A percentile compares a stretch with the other conserved stretches of the same genome.
Conservation (phyloP, 1,140 invertebrate genomes). For the Riptortus pedestris region DNA sequence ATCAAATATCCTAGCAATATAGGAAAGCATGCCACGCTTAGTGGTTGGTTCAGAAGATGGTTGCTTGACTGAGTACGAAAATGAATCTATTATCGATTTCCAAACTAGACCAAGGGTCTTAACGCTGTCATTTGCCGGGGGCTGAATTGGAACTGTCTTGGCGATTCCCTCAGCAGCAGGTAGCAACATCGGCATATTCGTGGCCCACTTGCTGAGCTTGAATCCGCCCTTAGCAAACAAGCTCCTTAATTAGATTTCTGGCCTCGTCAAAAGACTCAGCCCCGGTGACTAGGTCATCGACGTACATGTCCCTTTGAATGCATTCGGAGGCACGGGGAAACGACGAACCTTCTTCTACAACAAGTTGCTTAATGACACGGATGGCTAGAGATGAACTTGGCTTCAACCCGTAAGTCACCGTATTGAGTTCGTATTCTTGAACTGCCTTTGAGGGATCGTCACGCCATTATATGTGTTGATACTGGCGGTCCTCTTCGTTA, state of each 20-base stretch:
- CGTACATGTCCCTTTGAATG: constrained; percentile 36
- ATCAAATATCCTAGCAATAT: no score
- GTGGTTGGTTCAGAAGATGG: neutral
- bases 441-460: neutral
- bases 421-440: neutral
- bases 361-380: constrained; percentile 33
- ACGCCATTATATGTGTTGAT: neutral
- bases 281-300: neutral
- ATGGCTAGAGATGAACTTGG: neutral
- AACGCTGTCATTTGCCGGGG: no score
- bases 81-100: no score
- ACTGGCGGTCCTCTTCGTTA: neutral
- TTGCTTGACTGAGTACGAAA: no score
- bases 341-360: constrained; percentile 28
- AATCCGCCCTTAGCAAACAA: neutral
- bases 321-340: neutral
- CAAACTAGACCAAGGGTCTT: no score
- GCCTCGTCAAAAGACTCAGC: neutral
- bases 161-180: no score
- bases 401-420: neutral
- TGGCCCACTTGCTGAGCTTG: neutral
- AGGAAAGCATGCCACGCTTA: neutral
- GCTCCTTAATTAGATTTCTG: neutral
- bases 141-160: no score
- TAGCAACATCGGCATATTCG: neutral